Percentiles rank a stretch among this genome's conserved stretches.
Evolutionary conservation across 2,888 invertebrate genomes (phyloP).

Genomic region (Nesidiocoris tenuis): DNA sequence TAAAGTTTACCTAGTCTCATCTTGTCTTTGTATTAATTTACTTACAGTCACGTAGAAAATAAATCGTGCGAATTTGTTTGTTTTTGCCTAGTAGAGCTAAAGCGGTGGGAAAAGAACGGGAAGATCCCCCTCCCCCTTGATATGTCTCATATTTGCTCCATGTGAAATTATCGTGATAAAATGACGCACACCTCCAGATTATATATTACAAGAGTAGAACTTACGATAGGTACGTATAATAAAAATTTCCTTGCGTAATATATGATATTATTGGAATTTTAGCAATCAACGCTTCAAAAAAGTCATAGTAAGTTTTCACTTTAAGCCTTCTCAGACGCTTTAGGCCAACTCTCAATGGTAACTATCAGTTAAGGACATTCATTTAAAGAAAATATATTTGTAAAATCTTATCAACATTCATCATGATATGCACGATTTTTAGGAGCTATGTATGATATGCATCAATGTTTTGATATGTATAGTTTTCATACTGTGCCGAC

Average conservation of each 20-base stretch:
- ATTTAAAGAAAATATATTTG: constrained; percentile 37
- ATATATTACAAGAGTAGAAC: constrained; percentile 32
- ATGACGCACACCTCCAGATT: constrained; percentile 5
- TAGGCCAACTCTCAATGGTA: constrained; percentile 42
- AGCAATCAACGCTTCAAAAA: constrained; percentile 17
- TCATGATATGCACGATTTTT: constrained; percentile 38
- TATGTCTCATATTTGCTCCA: constrained; percentile 29
- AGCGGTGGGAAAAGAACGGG: constrained; percentile 29
- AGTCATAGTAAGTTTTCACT: constrained; percentile 21
- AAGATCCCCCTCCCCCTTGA: constrained; percentile 20
- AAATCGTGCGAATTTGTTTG: constrained; percentile 16
- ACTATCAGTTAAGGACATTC: constrained; percentile 28
- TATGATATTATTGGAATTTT: neutral
- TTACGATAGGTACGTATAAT: constrained; percentile 16
- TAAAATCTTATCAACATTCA: constrained; percentile 34
- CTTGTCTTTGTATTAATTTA: constrained; percentile 5
- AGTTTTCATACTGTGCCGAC: constrained; percentile 47
- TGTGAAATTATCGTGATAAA: constrained; percentile 7
- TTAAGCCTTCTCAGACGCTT: constrained; percentile 20
- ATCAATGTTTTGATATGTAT: constrained; percentile 47
- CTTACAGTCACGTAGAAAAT: constrained; percentile 37
- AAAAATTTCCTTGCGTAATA: constrained; percentile 1
- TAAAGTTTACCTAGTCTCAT: neutral
- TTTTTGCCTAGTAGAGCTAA: constrained; percentile 25
- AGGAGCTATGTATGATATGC: constrained; percentile 48